Evolutionary conservation across 1,140 invertebrate genomes (phyloP), one percentile per base, ranked within the genome.

Genomic region (Drosophila virilis): DNA sequence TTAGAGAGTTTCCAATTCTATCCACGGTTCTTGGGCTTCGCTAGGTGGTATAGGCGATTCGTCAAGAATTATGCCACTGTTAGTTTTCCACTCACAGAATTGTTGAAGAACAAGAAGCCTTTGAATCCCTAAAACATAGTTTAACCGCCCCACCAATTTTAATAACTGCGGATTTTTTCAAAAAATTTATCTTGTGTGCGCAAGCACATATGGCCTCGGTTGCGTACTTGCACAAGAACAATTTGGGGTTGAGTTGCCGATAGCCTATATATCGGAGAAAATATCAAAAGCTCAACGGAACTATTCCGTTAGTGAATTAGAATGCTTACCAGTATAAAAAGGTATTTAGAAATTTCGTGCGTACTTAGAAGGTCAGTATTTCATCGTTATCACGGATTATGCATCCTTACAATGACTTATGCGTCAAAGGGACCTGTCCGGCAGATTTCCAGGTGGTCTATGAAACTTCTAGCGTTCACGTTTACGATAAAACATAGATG

Each of bases 41-140:
- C 50, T 6, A 13, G 50, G 1, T 52, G 50, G 13, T 52, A 52
- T n/a, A 32, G 50, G 7, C 55, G 86, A n/a, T 51, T 51, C 9
- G 50, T 51, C 4, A 3, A 66, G 7, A 83, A 82, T 57, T 92
- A 86, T 52, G 54, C 66, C 0, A 40, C 28, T 0, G 28, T 59
- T 7, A 57, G 13, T 6, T 40, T 38, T 40, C 42, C 61, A 2
- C 45, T 80, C 42, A 45, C 67, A 17, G 35, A 78, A 43, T 8
- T 71, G 10, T n/a, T 70, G 35, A 54, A 54, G 60, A 45, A 48
- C n/a, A 65, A 42, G 1, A 65, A n/a, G 13, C 12, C 8, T 6
- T 59, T 66, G 48, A 50, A 32, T 50, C 28, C 10, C n/a, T 50
- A 32, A 50, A 50, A 12, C 3, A 9, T 28, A 10, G 28, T 32